These are phyloP conservation scores for Steromphala cineraria DNA, from an alignment of 2,888 invertebrate genomes.

Conservation along the genomic window DNA sequence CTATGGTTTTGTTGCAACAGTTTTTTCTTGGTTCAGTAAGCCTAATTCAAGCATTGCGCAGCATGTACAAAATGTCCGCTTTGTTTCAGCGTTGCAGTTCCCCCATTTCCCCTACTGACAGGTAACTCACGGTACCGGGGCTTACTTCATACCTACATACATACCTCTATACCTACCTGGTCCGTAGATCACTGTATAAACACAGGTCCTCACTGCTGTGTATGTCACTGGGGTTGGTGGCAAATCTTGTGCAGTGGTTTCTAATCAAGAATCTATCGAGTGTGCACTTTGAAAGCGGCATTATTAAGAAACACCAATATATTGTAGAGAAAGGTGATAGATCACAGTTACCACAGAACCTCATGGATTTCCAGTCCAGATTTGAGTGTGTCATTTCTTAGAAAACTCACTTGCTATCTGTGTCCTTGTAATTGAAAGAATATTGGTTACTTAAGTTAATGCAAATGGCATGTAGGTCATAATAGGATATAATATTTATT, in stretches of 20 bases:
- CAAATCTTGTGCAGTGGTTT: not conserved
- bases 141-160: not conserved
- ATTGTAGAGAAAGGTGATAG: no score
- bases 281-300: no score
- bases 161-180: not conserved
- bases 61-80: conserved; percentile 1
- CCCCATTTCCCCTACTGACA: conserved; percentile 39
- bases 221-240: not conserved
- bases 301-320: no score
- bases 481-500: no score
- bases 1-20: not conserved
- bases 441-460: no score
- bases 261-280: no score
- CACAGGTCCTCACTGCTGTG: not conserved
- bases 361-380: no score
- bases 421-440: no score
- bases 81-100: conserved; percentile 41
- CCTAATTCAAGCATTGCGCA: not conserved
- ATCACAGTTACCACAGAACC: no score
- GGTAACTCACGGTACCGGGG: not conserved
- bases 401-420: no score
- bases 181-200: not conserved
- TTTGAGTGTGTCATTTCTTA: no score
- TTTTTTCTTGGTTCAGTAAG: not conserved
- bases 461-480: no score